Evolutionary conservation across 2,113 vertebrate genomes (phyloP).

Genomic region (Puntigrus tetrazona): DNA sequence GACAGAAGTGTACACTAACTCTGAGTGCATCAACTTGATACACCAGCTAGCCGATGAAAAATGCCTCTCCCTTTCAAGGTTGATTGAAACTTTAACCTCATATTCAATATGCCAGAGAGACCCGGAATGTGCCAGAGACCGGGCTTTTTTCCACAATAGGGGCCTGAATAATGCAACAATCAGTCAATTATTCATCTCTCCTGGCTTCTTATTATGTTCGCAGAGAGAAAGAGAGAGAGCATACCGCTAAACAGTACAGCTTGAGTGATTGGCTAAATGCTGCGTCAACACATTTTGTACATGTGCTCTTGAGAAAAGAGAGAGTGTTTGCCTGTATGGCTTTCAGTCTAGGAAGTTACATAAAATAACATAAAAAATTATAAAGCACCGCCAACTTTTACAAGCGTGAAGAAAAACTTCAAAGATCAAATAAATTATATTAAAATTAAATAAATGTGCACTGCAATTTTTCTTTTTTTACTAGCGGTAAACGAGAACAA

Average conservation of each 20-base stretch:
- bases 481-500: too few species aligned
- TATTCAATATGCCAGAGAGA: conserved; percentile 86
- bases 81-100: conserved; percentile 92
- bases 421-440: not conserved
- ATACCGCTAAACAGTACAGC: conserved; percentile 15
- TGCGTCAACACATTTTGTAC: conserved; percentile 18
- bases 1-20: conserved; percentile 4
- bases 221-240: conserved; percentile 8
- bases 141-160: conserved; percentile 21
- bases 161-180: conserved; percentile 34
- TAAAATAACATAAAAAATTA: not conserved
- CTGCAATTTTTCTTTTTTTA: not conserved
- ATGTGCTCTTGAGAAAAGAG: not conserved
- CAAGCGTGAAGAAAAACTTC: not conserved
- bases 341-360: not conserved
- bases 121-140: conserved; percentile 80
- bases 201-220: conserved; percentile 30
- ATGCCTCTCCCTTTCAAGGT: conserved; percentile 87
- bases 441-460: not conserved
- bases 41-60: conserved; percentile 60
- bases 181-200: conserved; percentile 56
- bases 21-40: conserved; percentile 17
- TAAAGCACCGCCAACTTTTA: not conserved
- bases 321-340: not conserved
- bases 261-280: conserved; percentile 31